phyloP scores from a whole-genome alignment of 2,113 vertebrate species.

The Amia ocellicauda region DNA sequence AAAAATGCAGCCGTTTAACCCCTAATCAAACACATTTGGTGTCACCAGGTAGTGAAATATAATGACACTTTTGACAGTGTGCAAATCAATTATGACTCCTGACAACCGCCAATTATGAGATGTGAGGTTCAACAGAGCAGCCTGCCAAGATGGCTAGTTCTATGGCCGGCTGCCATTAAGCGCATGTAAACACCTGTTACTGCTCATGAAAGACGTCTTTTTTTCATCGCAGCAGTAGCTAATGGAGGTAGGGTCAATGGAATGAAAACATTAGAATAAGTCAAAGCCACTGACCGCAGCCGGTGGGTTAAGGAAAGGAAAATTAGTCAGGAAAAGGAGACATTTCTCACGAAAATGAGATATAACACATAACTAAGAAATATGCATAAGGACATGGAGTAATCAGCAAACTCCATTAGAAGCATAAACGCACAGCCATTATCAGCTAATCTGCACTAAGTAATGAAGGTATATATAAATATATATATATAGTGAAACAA shows the following conservation, averaged over 20 bases:
- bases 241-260: not conserved
- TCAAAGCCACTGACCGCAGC: not conserved
- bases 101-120: constrained; percentile 55
- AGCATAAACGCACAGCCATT: no score
- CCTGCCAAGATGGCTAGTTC: constrained; percentile 61
- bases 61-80: constrained; percentile 35
- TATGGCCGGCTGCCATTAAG: constrained; percentile 58
- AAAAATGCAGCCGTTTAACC: not conserved
- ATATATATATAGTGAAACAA: no score
- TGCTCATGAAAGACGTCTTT: constrained; percentile 23
- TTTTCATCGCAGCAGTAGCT: constrained; percentile 3
- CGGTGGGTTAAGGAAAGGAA: not conserved
- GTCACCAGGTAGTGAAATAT: constrained; percentile 20
- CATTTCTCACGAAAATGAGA: not conserved
- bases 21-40: constrained; percentile 22
- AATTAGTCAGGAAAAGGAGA: not conserved
- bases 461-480: no score
- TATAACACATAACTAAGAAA: not conserved
- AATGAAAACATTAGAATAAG: not conserved
- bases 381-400: not conserved
- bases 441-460: no score
- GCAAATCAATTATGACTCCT: constrained; percentile 45
- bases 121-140: constrained; percentile 34
- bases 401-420: no score
- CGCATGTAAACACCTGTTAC: constrained; percentile 72